These are phyloP conservation scores for Daptonema setosum DNA, from an alignment of 2,888 invertebrate species.

Conservation along the genomic window DNA sequence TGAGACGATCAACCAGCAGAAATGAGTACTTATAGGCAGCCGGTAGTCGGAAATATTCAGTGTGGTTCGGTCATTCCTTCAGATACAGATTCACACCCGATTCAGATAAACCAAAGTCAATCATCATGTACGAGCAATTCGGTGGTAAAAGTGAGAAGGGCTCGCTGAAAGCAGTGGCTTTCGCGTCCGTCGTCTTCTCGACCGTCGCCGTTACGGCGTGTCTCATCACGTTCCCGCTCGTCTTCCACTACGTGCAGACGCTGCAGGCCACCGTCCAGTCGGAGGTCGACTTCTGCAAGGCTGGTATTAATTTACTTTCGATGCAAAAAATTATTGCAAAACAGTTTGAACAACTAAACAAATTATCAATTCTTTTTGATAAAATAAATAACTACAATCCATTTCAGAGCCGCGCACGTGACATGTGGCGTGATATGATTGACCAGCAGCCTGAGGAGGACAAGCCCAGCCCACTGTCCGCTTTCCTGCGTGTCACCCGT, in stretches of 20 bases:
- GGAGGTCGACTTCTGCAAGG: slow-evolving; percentile 8
- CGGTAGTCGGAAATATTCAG: too few relatives aligned
- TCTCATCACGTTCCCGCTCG: slow-evolving; percentile 23
- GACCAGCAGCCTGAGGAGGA: too few relatives aligned
- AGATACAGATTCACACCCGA: too few relatives aligned
- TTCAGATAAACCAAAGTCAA: too few relatives aligned
- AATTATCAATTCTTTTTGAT: not conserved
- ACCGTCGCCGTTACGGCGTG: slow-evolving; percentile 25
- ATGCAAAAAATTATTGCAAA: too few relatives aligned
- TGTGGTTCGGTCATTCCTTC: too few relatives aligned
- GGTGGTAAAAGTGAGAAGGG: not conserved
- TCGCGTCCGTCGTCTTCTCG: slow-evolving; percentile 2
- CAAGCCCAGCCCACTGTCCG: slow-evolving; percentile 7
- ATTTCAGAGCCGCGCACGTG: not conserved
- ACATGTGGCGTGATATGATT: not conserved
- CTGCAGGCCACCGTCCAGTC: slow-evolving; percentile 24
- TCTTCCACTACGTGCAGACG: slow-evolving; percentile 27
- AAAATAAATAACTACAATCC: not conserved
- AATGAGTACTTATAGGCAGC: too few relatives aligned
- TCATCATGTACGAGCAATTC: not conserved
- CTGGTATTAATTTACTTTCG: too few relatives aligned
- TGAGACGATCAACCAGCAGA: too few relatives aligned
- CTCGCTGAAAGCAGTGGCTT: not conserved
- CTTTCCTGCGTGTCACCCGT: not conserved
- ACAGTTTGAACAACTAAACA: too few relatives aligned